A percentile compares a stretch with the other conserved stretches of the same genome.
These are phyloP conservation scores for Stichopus horrens DNA, from an alignment of 53 echinoderm and acorn worm species.

Conservation along the genomic window DNA sequence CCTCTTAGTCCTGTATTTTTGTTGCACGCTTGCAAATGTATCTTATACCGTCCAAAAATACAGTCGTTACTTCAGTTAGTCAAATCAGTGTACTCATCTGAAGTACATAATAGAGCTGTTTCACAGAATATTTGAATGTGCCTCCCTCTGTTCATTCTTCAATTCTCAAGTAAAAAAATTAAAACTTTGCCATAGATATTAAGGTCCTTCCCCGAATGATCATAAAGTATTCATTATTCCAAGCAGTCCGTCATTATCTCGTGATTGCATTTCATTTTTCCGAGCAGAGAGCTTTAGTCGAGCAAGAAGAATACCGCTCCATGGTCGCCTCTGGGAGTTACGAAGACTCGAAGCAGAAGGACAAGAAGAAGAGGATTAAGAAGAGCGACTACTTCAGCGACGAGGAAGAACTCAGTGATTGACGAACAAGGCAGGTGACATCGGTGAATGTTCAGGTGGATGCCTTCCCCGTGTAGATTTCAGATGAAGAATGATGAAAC, in stretches of 20 bases:
- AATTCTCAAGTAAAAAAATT: background rate
- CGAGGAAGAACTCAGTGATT: slow-evolving; percentile 86
- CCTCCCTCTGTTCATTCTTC: background rate
- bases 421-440: background rate
- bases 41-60: too few species aligned
- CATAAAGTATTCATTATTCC: background rate
- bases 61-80: too few species aligned
- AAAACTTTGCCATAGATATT: background rate
- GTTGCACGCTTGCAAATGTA: too few species aligned
- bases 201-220: background rate
- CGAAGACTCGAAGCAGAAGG: slow-evolving; percentile 43
- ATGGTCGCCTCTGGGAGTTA: slow-evolving; percentile 76
- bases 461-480: background rate
- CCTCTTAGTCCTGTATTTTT: too few species aligned
- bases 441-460: background rate
- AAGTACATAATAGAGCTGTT: too few species aligned
- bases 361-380: slow-evolving; percentile 80
- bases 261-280: background rate
- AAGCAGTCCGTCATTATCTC: background rate
- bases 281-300: slow-evolving; percentile 65
- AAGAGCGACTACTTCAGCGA: slow-evolving; percentile 91
- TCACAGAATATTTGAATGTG: background rate
- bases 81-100: too few species aligned
- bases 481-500: background rate
- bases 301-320: slow-evolving; percentile 79